Conservation (phyloP, 2,113 vertebrate species). For the Spheniscus mendiculus region DNA sequence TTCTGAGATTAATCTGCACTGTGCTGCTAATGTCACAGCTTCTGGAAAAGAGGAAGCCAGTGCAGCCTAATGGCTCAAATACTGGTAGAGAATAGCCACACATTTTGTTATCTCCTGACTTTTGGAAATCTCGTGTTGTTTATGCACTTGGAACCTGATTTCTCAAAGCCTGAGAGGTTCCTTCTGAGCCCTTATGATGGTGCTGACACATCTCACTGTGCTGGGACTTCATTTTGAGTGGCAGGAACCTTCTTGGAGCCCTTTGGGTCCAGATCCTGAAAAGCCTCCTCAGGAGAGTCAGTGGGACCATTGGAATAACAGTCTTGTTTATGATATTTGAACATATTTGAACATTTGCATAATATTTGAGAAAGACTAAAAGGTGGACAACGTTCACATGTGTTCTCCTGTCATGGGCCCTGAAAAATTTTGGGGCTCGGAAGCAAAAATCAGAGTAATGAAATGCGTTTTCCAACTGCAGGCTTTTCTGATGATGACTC, state of each 20-base stretch:
- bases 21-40: not conserved
- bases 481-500: not conserved
- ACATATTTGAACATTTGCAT: not conserved
- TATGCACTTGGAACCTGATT: not conserved
- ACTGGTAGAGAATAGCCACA: not conserved
- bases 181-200: not conserved
- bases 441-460: not conserved
- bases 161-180: not conserved
- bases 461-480: not conserved
- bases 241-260: not conserved
- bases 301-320: not conserved
- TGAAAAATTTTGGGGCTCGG: not conserved
- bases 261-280: not conserved
- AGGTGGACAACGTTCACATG: fast-evolving
- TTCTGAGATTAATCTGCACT: not conserved
- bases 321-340: not conserved
- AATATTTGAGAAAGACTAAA: not conserved
- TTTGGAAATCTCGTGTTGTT: not conserved
- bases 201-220: not conserved
- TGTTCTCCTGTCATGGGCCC: not conserved
- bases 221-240: not conserved
- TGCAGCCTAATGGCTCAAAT: not conserved
- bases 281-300: not conserved
- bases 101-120: not conserved
- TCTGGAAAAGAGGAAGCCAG: not conserved